Evolutionary conservation across 2,888 invertebrate genomes (phyloP).

Genomic region (Nasonovia ribisnigri): DNA sequence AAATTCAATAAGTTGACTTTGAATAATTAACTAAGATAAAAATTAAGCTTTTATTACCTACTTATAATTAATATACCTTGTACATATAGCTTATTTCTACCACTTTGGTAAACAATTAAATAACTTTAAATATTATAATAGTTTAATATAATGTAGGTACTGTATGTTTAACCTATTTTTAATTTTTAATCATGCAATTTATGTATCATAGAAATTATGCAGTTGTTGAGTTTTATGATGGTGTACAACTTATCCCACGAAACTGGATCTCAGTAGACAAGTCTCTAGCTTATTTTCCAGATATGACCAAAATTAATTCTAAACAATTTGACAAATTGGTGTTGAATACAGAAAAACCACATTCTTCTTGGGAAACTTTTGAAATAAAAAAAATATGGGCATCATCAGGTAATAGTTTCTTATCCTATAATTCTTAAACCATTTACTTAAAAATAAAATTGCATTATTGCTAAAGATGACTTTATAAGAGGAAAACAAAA

Average conservation of each 20-base stretch:
- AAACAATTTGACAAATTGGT: background rate
- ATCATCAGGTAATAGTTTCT: background rate
- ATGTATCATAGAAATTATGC: background rate
- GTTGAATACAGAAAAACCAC: background rate
- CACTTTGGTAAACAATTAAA: background rate
- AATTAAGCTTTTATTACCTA: background rate
- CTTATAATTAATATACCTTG: background rate
- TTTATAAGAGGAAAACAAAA: conserved; percentile 23
- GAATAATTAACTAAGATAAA: background rate
- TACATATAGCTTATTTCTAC: background rate
- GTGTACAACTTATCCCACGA: background rate
- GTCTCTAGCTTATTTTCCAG: background rate
- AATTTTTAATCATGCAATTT: too few species aligned
- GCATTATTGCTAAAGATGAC: background rate
- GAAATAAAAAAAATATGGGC: conserved; percentile 4
- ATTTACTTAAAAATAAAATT: background rate
- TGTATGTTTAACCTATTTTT: too few species aligned
- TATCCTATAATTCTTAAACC: background rate
- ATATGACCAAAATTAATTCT: background rate
- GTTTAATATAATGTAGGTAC: background rate
- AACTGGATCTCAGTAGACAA: background rate
- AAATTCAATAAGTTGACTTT: background rate
- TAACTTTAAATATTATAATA: background rate
- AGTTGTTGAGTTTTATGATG: background rate
- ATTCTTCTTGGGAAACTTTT: background rate